These are phyloP conservation scores for Rhinoderma darwinii DNA, from an alignment of 2,113 vertebrate species.

Conservation along the genomic window DNA sequence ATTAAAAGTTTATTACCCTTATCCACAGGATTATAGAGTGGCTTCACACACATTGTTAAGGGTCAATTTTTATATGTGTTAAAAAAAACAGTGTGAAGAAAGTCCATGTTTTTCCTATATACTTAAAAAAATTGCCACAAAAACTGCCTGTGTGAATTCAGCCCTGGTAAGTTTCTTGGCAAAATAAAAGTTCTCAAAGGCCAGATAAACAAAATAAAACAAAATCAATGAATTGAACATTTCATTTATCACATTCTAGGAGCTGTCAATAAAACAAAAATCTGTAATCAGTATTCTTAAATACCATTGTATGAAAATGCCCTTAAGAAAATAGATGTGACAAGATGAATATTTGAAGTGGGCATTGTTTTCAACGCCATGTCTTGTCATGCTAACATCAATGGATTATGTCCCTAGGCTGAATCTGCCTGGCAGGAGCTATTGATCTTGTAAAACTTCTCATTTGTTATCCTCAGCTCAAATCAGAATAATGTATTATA, in stretches of 20 bases:
- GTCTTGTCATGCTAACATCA: constrained; percentile 38
- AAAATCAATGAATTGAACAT: constrained; percentile 7
- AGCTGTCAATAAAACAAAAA: constrained; percentile 1
- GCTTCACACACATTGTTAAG: no score
- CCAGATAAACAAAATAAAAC: not conserved
- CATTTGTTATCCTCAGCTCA: constrained; percentile 39
- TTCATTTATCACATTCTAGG: constrained; percentile 29
- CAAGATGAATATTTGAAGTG: constrained; percentile 30
- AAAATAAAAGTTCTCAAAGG: not conserved
- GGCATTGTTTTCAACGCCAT: constrained; percentile 6
- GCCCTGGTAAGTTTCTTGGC: not conserved
- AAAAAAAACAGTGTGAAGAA: no score
- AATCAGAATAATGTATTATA: constrained; percentile 29
- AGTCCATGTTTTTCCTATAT: no score
- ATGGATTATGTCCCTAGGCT: constrained; percentile 22
- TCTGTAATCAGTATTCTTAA: constrained; percentile 27
- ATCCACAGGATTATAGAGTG: no score
- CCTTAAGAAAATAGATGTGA: constrained; percentile 30
- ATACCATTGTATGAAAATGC: constrained; percentile 24
- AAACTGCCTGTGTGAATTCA: no score
- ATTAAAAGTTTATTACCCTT: no score
- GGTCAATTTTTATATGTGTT: no score
- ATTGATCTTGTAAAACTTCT: constrained; percentile 41
- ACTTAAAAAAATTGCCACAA: no score
- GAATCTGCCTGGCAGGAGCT: constrained; percentile 20